These are phyloP conservation scores for Pogonomyrmex barbatus DNA, from an alignment of 1,140 invertebrate species.

Conservation along the genomic window DNA sequence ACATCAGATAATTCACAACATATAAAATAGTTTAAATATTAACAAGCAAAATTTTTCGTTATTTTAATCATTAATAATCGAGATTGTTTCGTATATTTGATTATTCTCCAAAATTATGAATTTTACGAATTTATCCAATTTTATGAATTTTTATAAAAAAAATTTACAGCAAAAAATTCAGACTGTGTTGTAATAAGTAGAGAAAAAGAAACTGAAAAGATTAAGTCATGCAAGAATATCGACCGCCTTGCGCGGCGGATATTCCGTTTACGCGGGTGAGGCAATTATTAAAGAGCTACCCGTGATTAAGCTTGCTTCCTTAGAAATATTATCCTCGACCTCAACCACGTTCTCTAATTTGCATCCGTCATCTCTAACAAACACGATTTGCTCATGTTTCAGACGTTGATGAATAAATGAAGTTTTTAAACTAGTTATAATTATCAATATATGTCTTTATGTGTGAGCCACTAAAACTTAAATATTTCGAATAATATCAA, in stretches of 20 bases:
- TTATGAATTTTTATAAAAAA: neutral
- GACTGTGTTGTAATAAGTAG: neutral
- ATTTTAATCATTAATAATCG: neutral
- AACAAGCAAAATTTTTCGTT: neutral
- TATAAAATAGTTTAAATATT: neutral
- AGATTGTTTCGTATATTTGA: neutral
- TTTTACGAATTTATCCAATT: neutral
- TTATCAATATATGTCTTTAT: conserved; percentile 21
- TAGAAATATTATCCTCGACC: conserved; percentile 48
- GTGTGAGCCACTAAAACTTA: neutral
- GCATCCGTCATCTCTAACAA: conserved; percentile 57
- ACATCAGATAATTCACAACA: neutral
- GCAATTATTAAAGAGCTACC: conserved; percentile 54
- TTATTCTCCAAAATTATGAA: neutral
- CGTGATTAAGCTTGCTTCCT: conserved; percentile 49
- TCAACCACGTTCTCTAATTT: conserved; percentile 46
- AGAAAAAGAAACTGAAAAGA: neutral
- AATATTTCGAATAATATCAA: neutral
- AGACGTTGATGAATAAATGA: conserved; percentile 53
- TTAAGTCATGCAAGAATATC: conserved; percentile 21
- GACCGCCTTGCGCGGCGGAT: neutral
- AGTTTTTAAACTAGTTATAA: conserved; percentile 13
- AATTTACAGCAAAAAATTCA: neutral
- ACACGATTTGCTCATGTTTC: conserved; percentile 42
- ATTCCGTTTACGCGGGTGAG: conserved; percentile 32